Evolutionary conservation across 2,113 vertebrate genomes (phyloP), one percentile per base, ranked within the genome.

Genomic region (Ivindomyrus marchei): DNA sequence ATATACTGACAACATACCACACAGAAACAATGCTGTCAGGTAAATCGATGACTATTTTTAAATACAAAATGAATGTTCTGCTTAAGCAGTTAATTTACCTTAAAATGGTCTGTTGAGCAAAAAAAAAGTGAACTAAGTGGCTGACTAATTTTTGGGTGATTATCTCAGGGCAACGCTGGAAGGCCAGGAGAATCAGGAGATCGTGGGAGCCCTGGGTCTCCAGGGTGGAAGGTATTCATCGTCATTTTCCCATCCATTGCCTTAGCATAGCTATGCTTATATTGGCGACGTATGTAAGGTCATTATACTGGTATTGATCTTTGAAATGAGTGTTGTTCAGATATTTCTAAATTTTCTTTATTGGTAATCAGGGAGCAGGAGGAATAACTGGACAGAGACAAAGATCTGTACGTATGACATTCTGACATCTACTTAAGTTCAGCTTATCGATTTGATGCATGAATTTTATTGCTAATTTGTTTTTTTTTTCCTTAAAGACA

Each of bases 151-250:
- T 27, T 58, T 10, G 93, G 92, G 92, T 88, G 39, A 90, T 89
- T 1, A 91, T 94, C 95, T 93, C 92, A 98, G 97, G 97, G 96
- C 1, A 95, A 95, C 94, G 90, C 96, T 42, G 97, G 97, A 15
- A 49, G 3, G 24, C 3, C 94, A 24, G 97, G 97, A 90, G 88
- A 90, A 1, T 1, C 50, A 0, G 98, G 97, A 89, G 74, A 85
- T 47, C 66, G 92, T 36, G 98, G 98, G 90, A 95, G 94, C 0
- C 90, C 19, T 2, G 98, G 98, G 49, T 89, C 91, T 88, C 6
- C 94, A 58, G 98, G 97, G 94, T 93, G 94, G 92, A 94, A 36
- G 95, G 97, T 99, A 36, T 83, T 42, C 6, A 0, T 11, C 0
- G 21, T 80, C 4, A 19, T 46, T 49, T 85, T 45, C 13, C 3